A percentile compares a stretch with the other conserved stretches of the same genome.
These are phyloP conservation scores for Melanotaenia duboulayi DNA, from an alignment of 2,113 vertebrate species.

Conservation along the genomic window DNA sequence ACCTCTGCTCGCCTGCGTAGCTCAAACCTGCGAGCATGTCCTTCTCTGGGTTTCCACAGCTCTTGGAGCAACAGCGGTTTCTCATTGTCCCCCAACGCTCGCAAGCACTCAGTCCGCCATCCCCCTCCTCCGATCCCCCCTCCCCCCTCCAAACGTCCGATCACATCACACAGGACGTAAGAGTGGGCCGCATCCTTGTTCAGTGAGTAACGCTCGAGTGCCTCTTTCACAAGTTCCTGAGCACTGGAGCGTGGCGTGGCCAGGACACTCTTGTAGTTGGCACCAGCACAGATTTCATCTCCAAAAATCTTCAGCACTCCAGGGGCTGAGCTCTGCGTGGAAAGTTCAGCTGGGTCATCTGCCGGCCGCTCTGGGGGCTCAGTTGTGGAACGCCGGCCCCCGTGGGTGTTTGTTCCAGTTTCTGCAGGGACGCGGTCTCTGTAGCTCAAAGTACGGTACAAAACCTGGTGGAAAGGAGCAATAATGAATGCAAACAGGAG, in stretches of 20 bases:
- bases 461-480: slow-evolving; percentile 67
- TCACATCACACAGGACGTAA: slow-evolving; percentile 92
- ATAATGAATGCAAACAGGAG: not conserved
- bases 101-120: slow-evolving; percentile 89
- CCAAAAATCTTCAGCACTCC: slow-evolving; percentile 96
- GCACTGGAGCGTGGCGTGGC: slow-evolving; percentile 91
- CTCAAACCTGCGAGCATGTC: slow-evolving; percentile 92
- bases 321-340: slow-evolving; percentile 92
- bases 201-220: slow-evolving; percentile 92
- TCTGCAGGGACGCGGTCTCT: slow-evolving; percentile 83
- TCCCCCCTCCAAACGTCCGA: slow-evolving; percentile 86
- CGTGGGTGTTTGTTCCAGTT: slow-evolving; percentile 70
- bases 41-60: slow-evolving; percentile 94
- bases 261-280: slow-evolving; percentile 97
- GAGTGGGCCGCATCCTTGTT: slow-evolving; percentile 83
- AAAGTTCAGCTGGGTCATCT: slow-evolving; percentile 93
- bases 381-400: slow-evolving; percentile 78
- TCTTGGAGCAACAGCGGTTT: slow-evolving; percentile 94
- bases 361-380: slow-evolving; percentile 73
- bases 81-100: slow-evolving; percentile 90
- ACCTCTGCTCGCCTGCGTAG: slow-evolving; percentile 89
- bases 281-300: slow-evolving; percentile 89
- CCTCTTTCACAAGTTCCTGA: slow-evolving; percentile 92
- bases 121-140: slow-evolving; percentile 46
- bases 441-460: slow-evolving; percentile 93